Conservation (phyloP, 1,140 invertebrate species). For the Lerema accius region DNA sequence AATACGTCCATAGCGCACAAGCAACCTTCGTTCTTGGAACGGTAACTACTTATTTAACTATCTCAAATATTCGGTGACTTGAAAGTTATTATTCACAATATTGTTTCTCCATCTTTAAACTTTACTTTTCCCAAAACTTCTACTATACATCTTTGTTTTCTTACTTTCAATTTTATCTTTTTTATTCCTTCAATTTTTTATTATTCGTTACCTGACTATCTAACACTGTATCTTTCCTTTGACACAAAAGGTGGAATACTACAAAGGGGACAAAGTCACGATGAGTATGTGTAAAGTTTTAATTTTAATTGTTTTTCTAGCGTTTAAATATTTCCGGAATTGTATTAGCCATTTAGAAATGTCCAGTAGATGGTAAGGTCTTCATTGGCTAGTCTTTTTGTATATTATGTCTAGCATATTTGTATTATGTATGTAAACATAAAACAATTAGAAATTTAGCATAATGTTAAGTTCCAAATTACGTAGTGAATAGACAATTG, state of each 20-base stretch:
- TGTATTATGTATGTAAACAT: not conserved
- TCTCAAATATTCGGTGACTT: not conserved
- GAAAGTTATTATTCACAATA: not conserved
- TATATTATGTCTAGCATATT: conserved; percentile 5
- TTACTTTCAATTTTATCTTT: not conserved
- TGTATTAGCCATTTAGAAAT: conserved; percentile 9
- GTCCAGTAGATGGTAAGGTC: conserved; percentile 24
- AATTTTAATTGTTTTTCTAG: conserved; percentile 39
- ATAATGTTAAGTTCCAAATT: not conserved
- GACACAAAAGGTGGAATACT: conserved; percentile 57
- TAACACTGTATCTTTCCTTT: conserved; percentile 46
- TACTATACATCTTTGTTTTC: conserved; percentile 5
- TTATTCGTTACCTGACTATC: not conserved
- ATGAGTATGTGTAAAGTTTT: conserved; percentile 57
- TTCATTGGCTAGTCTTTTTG: conserved; percentile 15
- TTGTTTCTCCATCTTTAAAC: too few relatives aligned
- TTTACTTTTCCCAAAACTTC: too few relatives aligned
- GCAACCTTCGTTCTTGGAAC: conserved; percentile 83
- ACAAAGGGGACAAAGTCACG: conserved; percentile 46
- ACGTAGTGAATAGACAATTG: conserved; percentile 18
- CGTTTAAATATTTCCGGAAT: conserved; percentile 18
- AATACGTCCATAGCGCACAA: conserved; percentile 68
- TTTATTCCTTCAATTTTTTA: not conserved
- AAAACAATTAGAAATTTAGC: conserved; percentile 5
- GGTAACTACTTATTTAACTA: conserved; percentile 57